Percentiles rank a stretch among this genome's conserved stretches.
These are phyloP conservation scores for Scrobipalpa atriplicella DNA, from an alignment of 2,888 invertebrate genomes.

Conservation along the genomic window DNA sequence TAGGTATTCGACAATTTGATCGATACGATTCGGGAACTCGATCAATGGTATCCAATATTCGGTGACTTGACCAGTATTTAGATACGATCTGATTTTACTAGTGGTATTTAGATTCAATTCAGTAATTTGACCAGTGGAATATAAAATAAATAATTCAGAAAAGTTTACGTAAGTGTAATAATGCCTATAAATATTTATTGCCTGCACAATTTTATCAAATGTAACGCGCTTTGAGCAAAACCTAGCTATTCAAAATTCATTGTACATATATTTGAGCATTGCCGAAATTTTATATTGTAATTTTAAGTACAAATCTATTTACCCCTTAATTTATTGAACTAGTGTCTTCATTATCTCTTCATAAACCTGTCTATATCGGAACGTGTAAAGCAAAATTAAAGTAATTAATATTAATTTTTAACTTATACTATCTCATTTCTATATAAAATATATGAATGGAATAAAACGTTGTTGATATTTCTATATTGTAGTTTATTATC, in stretches of 20 bases:
- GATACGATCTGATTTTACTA: too few relatives aligned
- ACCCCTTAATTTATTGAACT: not conserved
- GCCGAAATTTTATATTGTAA: not conserved
- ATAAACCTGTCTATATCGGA: not conserved
- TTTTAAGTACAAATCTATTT: conserved; percentile 1
- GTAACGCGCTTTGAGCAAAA: too few relatives aligned
- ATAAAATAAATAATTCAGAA: too few relatives aligned
- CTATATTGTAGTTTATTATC: conserved; percentile 54
- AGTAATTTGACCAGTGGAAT: too few relatives aligned
- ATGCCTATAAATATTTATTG: too few relatives aligned
- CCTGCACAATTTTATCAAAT: too few relatives aligned
- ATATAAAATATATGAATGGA: conserved; percentile 40
- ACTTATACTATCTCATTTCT: conserved; percentile 16
- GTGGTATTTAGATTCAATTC: too few relatives aligned
- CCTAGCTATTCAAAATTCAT: not conserved
- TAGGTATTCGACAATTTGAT: too few relatives aligned
- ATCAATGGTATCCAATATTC: too few relatives aligned
- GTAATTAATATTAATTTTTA: conserved; percentile 12
- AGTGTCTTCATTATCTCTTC: not conserved
- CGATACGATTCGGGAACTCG: too few relatives aligned
- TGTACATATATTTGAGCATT: not conserved
- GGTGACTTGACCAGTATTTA: too few relatives aligned
- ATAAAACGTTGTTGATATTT: conserved; percentile 63
- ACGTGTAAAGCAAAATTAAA: conserved; percentile 2
- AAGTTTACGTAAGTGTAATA: too few relatives aligned